These are phyloP conservation scores for Rhyacophila evoluta DNA, from an alignment of 2,888 invertebrate species.

Conservation along the genomic window DNA sequence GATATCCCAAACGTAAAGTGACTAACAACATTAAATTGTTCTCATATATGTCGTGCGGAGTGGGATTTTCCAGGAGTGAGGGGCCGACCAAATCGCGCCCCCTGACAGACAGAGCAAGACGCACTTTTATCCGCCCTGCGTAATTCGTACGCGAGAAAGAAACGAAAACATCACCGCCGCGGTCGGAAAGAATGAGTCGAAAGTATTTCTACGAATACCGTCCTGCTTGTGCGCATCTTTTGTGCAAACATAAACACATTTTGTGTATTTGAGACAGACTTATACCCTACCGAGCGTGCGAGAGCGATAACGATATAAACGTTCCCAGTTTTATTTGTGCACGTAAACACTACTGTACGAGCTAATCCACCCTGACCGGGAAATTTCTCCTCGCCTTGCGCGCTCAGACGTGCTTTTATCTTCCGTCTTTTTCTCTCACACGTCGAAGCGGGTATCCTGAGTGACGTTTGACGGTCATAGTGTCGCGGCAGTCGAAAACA, in stretches of 20 bases:
- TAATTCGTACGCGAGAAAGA: constrained; percentile 25
- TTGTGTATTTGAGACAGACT: constrained; percentile 48
- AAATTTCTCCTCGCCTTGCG: constrained; percentile 23
- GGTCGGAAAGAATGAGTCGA: constrained; percentile 29
- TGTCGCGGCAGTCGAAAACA: constrained; percentile 8
- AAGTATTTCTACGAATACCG: constrained; percentile 32
- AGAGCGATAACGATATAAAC: constrained; percentile 65
- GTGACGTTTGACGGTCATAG: not conserved
- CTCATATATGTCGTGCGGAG: constrained; percentile 61
- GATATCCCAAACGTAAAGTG: constrained; percentile 74
- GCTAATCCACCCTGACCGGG: constrained; percentile 61
- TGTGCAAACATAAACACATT: constrained; percentile 52
- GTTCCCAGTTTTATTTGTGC: constrained; percentile 63
- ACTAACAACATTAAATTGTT: constrained; percentile 75
- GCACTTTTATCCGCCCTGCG: not conserved
- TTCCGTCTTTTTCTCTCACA: constrained; percentile 28
- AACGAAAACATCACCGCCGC: not conserved
- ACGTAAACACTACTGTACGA: constrained; percentile 62
- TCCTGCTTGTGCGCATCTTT: constrained; percentile 42
- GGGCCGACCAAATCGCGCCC: constrained; percentile 58
- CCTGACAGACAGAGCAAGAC: constrained; percentile 67
- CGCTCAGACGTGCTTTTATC: not conserved
- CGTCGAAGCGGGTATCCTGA: constrained; percentile 52
- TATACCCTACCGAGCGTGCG: constrained; percentile 63
- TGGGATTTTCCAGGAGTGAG: constrained; percentile 43